Conservation (phyloP, 2,113 vertebrate species). For the Geothlypis trichas region DNA sequence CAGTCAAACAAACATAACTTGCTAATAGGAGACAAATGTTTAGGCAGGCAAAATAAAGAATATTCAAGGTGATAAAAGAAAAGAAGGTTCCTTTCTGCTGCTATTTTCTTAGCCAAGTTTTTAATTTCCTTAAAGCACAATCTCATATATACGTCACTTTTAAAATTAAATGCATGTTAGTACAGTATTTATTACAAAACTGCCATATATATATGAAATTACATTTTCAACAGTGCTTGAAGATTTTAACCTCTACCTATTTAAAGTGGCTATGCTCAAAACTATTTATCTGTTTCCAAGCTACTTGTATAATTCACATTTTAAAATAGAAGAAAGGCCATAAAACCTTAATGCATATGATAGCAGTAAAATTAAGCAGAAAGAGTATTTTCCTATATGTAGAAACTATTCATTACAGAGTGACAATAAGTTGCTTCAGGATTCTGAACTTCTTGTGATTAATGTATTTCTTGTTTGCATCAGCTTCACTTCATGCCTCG, state of each 20-base stretch:
- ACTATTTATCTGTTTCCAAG: neutral
- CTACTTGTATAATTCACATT: neutral
- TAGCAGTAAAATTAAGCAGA: neutral
- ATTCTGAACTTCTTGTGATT: conserved; percentile 7
- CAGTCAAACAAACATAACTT: neutral
- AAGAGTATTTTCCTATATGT: neutral
- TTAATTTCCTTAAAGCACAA: neutral
- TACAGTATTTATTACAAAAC: neutral
- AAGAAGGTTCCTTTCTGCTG: neutral
- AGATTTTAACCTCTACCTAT: neutral
- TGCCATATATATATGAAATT: neutral
- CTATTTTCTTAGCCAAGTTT: neutral
- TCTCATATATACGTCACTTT: neutral
- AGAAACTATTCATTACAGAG: neutral
- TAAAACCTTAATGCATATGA: neutral
- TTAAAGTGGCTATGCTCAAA: neutral
- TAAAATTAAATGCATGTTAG: neutral
- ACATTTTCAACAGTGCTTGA: neutral
- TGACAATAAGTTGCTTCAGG: neutral
- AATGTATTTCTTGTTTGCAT: conserved; percentile 15
- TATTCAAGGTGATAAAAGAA: neutral
- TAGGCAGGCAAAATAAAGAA: neutral
- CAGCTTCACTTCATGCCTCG: neutral
- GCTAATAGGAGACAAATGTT: neutral
- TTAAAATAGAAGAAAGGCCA: neutral